Conservation (phyloP, 2,888 invertebrate species). For the Vanessa cardui region DNA sequence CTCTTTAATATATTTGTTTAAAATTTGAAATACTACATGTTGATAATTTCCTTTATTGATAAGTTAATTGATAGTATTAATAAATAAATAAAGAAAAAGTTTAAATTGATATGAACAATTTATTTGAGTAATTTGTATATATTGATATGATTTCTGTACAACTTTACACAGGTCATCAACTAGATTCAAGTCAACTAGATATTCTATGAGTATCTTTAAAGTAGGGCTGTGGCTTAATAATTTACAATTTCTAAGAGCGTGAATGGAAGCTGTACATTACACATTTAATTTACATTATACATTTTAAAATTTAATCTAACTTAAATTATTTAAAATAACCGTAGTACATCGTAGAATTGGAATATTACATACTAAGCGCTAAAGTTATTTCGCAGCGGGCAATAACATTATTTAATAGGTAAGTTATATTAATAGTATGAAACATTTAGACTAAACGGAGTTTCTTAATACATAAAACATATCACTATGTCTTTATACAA, state of each 20-base stretch:
- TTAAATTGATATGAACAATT: constrained; percentile 76
- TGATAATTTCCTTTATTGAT: neutral
- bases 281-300: constrained; percentile 64
- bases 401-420: constrained; percentile 52
- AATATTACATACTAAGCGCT: constrained; percentile 63
- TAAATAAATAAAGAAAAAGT: constrained; percentile 41
- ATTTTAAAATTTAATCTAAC: constrained; percentile 49
- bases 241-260: constrained; percentile 74
- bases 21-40: neutral
- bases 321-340: constrained; percentile 74
- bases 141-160: constrained; percentile 83
- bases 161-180: constrained; percentile 78
- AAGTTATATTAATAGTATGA: constrained; percentile 40
- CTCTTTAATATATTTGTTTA: neutral
- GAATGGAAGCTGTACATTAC: constrained; percentile 74
- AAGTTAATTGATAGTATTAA: neutral
- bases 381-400: constrained; percentile 53
- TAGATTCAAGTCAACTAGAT: constrained; percentile 81
- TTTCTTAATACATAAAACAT: constrained; percentile 39
- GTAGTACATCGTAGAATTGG: constrained; percentile 67
- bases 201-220: constrained; percentile 77
- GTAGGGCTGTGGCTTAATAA: constrained; percentile 72
- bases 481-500: constrained; percentile 69
- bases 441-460: constrained; percentile 20
- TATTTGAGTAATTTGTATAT: constrained; percentile 80